Percentiles rank a stretch among this genome's conserved stretches.
Evolutionary conservation across 2,888 invertebrate species (phyloP).

Genomic region (Norana najaformis): DNA sequence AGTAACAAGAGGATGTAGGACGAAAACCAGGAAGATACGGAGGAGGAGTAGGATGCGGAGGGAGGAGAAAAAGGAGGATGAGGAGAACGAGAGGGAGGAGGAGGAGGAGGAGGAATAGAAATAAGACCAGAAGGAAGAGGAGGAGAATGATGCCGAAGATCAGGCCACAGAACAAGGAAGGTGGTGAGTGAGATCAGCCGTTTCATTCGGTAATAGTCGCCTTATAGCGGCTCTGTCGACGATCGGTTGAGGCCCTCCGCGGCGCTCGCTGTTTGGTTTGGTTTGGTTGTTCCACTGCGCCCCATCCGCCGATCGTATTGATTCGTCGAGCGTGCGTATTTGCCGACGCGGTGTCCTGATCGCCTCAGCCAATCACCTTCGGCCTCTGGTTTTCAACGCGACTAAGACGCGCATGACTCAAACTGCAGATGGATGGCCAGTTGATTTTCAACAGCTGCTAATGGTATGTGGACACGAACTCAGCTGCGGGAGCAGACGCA

Average conservation of each 20-base stretch:
- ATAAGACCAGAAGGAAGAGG: neutral
- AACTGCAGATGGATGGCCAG: too few species aligned
- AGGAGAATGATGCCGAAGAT: neutral
- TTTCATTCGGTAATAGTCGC: neutral
- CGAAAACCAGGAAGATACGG: too few species aligned
- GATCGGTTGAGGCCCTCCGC: neutral
- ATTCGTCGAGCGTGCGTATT: neutral
- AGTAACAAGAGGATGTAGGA: too few species aligned
- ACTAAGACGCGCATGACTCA: neutral
- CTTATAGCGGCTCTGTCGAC: neutral
- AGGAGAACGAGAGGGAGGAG: too few species aligned
- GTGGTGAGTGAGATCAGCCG: constrained; percentile 2
- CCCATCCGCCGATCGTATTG: constrained; percentile 5
- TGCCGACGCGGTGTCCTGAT: neutral
- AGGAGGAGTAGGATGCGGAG: too few species aligned
- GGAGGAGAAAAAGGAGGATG: too few species aligned
- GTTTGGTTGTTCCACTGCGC: neutral
- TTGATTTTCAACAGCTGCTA: too few species aligned
- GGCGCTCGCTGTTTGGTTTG: too few species aligned
- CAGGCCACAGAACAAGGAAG: neutral
- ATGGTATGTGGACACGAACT: neutral
- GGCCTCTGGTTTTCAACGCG: neutral
- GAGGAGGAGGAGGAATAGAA: neutral
- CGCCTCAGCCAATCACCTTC: neutral
- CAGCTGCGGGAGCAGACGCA: too few species aligned